Base-by-base conservation (phyloP, 2,888 invertebrate genomes). In the Mesoligia furuncula region DNA sequence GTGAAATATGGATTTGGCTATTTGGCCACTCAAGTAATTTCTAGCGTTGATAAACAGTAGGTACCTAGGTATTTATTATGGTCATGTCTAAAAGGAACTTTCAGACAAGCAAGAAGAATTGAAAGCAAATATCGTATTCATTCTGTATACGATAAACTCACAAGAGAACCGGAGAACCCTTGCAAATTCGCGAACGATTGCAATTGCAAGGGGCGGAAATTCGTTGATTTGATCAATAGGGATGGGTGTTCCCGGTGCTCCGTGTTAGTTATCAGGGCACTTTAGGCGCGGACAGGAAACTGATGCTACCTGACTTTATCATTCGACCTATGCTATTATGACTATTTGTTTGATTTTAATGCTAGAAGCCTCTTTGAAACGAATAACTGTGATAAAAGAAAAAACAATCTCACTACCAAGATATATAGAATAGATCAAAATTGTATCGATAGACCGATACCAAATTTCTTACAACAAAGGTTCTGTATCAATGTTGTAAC, bases 141-240 rank as follows among this genome's bases (percentile, higher is more conserved):
- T 68, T 73, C 51, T 71, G 70, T 64, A 77, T 68, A 77, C 67
- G 67, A 77, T 85, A 68, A 81, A 81, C 62, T 83, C 31, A 61
- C 39, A 70, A 59, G 66, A 72, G 57, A 70, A 71, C 67, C 72
- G 79, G 66, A 74, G 69, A 70, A 75, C 86, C 86, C 86, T 86
- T 83, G 75, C 73, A 75, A 86, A 84, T 83, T 79, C 62, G 83
- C 57, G 73, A 75, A 75, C 83, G 83, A 83, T 79, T 83, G 86
- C 84, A 84, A 86, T 84, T 83, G 84, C 83, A 86, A 86, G 79
- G 86, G 86, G 73, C 86, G 84, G 84, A 84, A 83, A 84, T 84
- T 83, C 73, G 79, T 79, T 86, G 84, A 84, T 84, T 83, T 86
- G 84, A 84, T 84, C 86, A 72, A 73, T 83, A 64, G 83, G 83